Conservation (phyloP, 2,113 vertebrate genomes). For the Xiphophorus couchianus region DNA sequence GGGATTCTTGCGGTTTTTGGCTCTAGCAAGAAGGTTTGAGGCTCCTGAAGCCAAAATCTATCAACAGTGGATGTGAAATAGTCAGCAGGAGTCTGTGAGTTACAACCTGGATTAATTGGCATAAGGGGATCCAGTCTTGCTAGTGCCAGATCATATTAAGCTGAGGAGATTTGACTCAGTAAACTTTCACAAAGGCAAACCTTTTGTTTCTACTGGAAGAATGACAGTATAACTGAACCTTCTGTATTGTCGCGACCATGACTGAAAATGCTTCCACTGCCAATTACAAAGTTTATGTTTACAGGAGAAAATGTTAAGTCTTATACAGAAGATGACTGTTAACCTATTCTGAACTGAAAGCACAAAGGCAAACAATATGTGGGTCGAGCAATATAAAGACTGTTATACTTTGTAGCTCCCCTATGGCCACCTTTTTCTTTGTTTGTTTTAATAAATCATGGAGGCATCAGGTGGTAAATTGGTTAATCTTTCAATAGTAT, state of each 20-base stretch:
- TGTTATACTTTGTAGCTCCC: slow-evolving; percentile 53
- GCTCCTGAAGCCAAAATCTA: slow-evolving; percentile 91
- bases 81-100: slow-evolving; percentile 93
- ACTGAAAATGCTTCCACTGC: slow-evolving; percentile 3
- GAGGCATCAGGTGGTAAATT: slow-evolving; percentile 77
- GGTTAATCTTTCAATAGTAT: slow-evolving; percentile 79
- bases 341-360: slow-evolving; percentile 22
- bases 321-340: slow-evolving; percentile 9
- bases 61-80: slow-evolving; percentile 93
- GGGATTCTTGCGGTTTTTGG: slow-evolving; percentile 82
- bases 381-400: slow-evolving; percentile 51
- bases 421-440: slow-evolving; percentile 44
- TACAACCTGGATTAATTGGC: slow-evolving; percentile 96
- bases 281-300: slow-evolving; percentile 15
- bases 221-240: slow-evolving; percentile 64
- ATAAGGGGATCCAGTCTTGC: slow-evolving; percentile 86
- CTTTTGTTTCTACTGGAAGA: slow-evolving; percentile 71
- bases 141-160: slow-evolving; percentile 88
- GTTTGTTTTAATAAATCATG: slow-evolving; percentile 71
- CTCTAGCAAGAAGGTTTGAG: slow-evolving; percentile 89
- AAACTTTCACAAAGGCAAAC: slow-evolving; percentile 87
- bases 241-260: slow-evolving; percentile 46
- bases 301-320: slow-evolving; percentile 1
- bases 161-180: slow-evolving; percentile 88
- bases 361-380: slow-evolving; percentile 47